These are phyloP conservation scores for Orthosia gracilis DNA, from an alignment of 2,888 invertebrate genomes.

Conservation along the genomic window DNA sequence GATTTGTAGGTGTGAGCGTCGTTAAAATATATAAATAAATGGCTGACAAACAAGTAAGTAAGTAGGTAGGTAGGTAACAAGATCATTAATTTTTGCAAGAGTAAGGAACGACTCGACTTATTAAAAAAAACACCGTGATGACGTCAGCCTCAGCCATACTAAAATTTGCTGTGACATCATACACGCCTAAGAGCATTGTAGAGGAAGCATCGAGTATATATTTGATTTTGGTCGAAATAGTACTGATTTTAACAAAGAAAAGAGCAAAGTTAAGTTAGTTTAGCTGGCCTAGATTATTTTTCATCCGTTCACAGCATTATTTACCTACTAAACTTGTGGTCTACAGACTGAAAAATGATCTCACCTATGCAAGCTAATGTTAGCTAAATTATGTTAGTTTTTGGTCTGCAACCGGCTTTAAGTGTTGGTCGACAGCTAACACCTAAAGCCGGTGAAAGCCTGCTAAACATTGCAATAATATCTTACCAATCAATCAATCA, in stretches of 20 bases:
- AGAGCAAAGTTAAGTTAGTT: no score
- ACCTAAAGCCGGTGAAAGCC: no score
- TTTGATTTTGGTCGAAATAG: no score
- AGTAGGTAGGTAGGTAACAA: not conserved
- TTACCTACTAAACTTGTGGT: no score
- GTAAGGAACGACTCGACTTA: not conserved
- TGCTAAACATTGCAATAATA: not conserved
- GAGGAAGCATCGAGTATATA: not conserved
- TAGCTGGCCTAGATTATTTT: no score
- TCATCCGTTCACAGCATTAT: no score
- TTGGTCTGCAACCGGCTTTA: no score
- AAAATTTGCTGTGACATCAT: not conserved
- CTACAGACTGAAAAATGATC: no score
- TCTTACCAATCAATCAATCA: not conserved
- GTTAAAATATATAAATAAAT: constrained; percentile 35
- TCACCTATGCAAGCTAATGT: no score
- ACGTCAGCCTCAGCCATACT: constrained; percentile 3
- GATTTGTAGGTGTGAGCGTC: constrained; percentile 39
- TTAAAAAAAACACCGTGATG: not conserved
- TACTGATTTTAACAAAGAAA: no score
- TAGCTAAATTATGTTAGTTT: no score
- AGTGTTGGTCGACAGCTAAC: no score
- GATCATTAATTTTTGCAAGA: not conserved
- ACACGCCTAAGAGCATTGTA: not conserved
- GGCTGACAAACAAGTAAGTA: not conserved